Conservation (phyloP, 2,113 vertebrate species). For the Podarcis cretensis region DNA sequence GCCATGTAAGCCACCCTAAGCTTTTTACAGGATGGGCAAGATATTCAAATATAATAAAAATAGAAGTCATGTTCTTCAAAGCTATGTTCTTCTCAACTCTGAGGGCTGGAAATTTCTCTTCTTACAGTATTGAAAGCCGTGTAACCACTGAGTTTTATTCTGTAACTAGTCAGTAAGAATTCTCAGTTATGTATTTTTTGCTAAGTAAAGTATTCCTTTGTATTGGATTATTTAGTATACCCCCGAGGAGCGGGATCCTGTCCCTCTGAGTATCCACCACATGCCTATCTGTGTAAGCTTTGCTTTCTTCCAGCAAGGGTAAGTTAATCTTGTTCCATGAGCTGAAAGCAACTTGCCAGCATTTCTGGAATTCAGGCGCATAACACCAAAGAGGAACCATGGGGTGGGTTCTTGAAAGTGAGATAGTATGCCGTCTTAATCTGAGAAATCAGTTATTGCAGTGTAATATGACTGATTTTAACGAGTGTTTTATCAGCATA, state of each 20-base stretch:
- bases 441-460: not conserved
- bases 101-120: not conserved
- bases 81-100: not conserved
- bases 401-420: not conserved
- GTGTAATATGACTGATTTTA: not conserved
- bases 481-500: not conserved
- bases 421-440: not conserved
- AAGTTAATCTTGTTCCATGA: conserved; percentile 46
- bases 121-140: not conserved
- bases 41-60: not conserved
- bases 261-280: conserved; percentile 94
- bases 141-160: not conserved
- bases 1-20: not conserved
- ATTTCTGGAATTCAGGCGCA: conserved; percentile 9
- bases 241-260: conserved; percentile 91
- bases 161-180: not conserved
- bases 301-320: conserved; percentile 97
- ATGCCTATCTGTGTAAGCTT: conserved; percentile 97
- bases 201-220: conserved; percentile 19
- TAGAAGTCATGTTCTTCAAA: not conserved
- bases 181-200: not conserved
- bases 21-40: not conserved
- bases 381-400: not conserved
- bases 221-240: conserved; percentile 78
- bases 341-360: not conserved